A percentile compares a stretch with the other conserved stretches of the same genome.
phyloP scores from a whole-genome alignment of 2,888 invertebrate genomes.

The Blera fallax region DNA sequence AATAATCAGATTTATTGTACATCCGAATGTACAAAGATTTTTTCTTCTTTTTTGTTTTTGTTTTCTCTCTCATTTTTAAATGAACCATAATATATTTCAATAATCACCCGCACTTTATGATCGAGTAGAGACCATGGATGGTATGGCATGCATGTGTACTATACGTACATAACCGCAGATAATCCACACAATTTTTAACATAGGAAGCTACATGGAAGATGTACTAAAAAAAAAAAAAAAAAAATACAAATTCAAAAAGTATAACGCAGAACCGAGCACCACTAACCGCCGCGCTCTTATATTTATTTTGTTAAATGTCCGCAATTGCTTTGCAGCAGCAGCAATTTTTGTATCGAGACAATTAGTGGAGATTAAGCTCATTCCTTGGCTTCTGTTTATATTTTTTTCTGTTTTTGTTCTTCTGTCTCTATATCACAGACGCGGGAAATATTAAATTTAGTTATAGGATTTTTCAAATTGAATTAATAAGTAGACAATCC shows the following conservation, averaged over 20 bases:
- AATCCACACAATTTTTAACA: constrained; percentile 62
- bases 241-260: constrained; percentile 48
- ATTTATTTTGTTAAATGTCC: constrained; percentile 73
- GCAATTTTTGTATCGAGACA: constrained; percentile 76
- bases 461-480: constrained; percentile 33
- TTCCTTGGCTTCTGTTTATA: constrained; percentile 62
- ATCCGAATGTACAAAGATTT: constrained; percentile 61
- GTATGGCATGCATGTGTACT: constrained; percentile 59
- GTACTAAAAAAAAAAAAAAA: constrained; percentile 46
- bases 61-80: constrained; percentile 52
- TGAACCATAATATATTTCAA: constrained; percentile 71
- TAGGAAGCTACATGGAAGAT: constrained; percentile 53
- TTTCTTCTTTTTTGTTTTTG: constrained; percentile 29
- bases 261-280: constrained; percentile 47
- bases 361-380: constrained; percentile 75
- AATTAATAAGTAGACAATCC: constrained; percentile 3
- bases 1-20: constrained; percentile 56
- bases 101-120: constrained; percentile 72
- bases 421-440: background rate
- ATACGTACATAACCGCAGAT: constrained; percentile 45
- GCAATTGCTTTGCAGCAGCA: constrained; percentile 75
- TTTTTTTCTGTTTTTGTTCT: constrained; percentile 22
- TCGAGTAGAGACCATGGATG: constrained; percentile 43
- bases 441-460: constrained; percentile 25
- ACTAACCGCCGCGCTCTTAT: constrained; percentile 37